Evolutionary conservation across 2,113 vertebrate genomes (phyloP), one percentile per base, ranked within the genome.

Genomic region (Neolamprologus cancellatus): DNA sequence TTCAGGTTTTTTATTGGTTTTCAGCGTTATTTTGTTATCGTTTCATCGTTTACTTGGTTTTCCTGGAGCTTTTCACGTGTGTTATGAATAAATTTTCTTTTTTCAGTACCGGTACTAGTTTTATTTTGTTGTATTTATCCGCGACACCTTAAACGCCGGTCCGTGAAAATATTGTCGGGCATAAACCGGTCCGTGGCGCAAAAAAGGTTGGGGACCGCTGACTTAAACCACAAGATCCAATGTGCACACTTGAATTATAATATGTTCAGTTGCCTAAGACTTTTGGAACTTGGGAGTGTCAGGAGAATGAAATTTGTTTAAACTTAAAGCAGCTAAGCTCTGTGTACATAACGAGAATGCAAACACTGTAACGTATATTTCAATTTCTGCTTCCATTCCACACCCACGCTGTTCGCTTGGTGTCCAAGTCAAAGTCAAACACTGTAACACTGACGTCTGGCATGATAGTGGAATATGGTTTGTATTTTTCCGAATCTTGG

Each of bases 221-320:
- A 15, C 11, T 41, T 41, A 48, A 39, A 74, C 36, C 13, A 74
- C 32, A 76, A 36, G 5, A 46, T 12, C 36, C 20, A 34, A 32
- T 50, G 15, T 41, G 66, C 4, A 28, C 23, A 46, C 25, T 34
- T 28, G 0, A 15, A 25, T 50, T 34, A 15, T 79, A 36, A 54
- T 30, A 57, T 36, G 17, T 39, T 41, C n/a, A 55, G 20, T 46
- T 55, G 4, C 13, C 12, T 32, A 20, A 23, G 54, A 53, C 10
- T 44, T 52, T 32, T 7, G 25, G 14, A 64, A 55, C 44, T 23
- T 3, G 6, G 69, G 54, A 48, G 8, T 69, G 55, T 53, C n/a
- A 36, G 5, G n/a, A 61, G 74, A 76, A 30, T 13, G 13, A 11
- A 10, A 6, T 55, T 78, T 80, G 78, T 91, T 84, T 66, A 54